phyloP scores from a whole-genome alignment of 2,797 vertebrate genomes.

The Neoniphon sammara region DNA sequence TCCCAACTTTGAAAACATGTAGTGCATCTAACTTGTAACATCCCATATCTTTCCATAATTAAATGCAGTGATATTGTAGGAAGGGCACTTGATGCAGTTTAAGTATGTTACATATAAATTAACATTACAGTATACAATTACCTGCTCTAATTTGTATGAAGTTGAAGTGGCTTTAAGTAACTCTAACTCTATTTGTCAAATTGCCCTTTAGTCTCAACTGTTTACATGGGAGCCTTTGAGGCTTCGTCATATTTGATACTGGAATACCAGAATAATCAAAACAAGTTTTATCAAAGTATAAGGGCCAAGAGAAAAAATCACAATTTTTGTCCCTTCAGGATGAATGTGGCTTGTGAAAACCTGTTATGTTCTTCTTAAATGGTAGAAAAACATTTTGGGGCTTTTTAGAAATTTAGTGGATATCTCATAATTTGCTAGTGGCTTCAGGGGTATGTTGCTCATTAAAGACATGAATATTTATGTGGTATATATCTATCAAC shows the following conservation, averaged over 20 bases:
- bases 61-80: no score
- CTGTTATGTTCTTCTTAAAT: conserved; percentile 68
- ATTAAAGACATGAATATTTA: conserved; percentile 79
- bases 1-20: no score
- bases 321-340: conserved; percentile 62
- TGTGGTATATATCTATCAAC: conserved; percentile 76
- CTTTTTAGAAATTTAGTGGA: conserved; percentile 69
- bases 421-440: conserved; percentile 76
- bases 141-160: conserved; percentile 4
- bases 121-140: neutral
- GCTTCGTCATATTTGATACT: conserved; percentile 45
- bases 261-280: conserved; percentile 61
- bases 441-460: conserved; percentile 72
- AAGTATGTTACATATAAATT: neutral
- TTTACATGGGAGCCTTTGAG: conserved; percentile 48
- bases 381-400: conserved; percentile 78
- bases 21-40: no score
- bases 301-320: conserved; percentile 44
- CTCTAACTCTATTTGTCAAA: neutral
- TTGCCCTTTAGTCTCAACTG: conserved; percentile 31
- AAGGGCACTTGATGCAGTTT: neutral
- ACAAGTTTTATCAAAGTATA: conserved; percentile 69
- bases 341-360: conserved; percentile 75
- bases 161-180: neutral
- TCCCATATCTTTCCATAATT: no score